Evolutionary conservation across 2,113 vertebrate genomes (phyloP).

Genomic region (Harpagus bidentatus): DNA sequence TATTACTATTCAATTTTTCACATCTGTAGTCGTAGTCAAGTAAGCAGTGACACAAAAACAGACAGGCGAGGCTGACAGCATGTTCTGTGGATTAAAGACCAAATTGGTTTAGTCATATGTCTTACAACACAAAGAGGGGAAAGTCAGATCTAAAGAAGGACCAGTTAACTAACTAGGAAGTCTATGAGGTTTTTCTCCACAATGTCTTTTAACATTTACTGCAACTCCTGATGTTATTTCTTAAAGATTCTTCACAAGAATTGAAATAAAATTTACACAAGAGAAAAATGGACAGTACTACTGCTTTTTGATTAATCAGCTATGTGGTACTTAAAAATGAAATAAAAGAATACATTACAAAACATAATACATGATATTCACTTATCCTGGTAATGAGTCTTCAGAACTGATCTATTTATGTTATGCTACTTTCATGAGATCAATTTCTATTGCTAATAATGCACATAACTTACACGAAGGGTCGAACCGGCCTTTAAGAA

Average conservation of each 20-base stretch:
- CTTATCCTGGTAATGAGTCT: conserved; percentile 3
- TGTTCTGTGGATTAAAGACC: conserved; percentile 12
- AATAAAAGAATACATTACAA: conserved; percentile 7
- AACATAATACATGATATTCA: not conserved
- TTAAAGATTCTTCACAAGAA: conserved; percentile 26
- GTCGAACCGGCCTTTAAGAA: not conserved
- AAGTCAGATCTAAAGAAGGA: not conserved
- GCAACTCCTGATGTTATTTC: conserved; percentile 19
- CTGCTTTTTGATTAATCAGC: conserved; percentile 8
- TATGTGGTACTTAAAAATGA: not conserved
- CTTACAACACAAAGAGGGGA: not conserved
- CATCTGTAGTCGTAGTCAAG: conserved; percentile 40
- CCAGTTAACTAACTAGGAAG: conserved; percentile 11
- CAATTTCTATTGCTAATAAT: not conserved
- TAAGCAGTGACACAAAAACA: conserved; percentile 1
- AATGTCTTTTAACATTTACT: conserved; percentile 7
- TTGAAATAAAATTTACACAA: conserved; percentile 37
- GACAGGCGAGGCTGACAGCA: not conserved
- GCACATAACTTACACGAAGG: not conserved
- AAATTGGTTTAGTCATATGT: conserved; percentile 38
- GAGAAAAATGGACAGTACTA: not conserved
- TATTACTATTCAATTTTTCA: conserved; percentile 45
- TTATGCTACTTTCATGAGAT: not conserved
- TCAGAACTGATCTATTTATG: not conserved
- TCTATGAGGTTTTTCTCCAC: not conserved